A percentile compares a stretch with the other conserved stretches of the same genome.
Conservation (phyloP, 2,797 vertebrate genomes). For the Triplophysa bombifrons region DNA sequence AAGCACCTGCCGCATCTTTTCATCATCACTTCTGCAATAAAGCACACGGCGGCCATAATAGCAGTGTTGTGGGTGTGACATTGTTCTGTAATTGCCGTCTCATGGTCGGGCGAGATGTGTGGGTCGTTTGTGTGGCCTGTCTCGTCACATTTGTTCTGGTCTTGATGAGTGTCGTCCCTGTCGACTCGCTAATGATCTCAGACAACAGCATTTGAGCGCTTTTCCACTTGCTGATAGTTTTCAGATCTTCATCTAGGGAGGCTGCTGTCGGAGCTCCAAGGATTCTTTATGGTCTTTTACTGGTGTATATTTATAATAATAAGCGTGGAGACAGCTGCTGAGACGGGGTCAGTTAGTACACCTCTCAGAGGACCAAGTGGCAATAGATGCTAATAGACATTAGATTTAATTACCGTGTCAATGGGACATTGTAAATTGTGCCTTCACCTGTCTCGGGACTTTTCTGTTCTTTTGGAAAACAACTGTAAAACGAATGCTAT, state of each 20-base stretch:
- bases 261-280: background rate
- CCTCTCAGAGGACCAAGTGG: conserved; percentile 36
- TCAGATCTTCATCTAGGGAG: background rate
- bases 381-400: conserved; percentile 38
- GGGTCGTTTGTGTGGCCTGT: background rate
- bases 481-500: background rate
- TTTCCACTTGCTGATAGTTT: background rate
- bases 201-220: background rate
- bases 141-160: conserved; percentile 21
- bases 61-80: conserved; percentile 13
- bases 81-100: conserved; percentile 7
- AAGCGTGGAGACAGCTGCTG: background rate
- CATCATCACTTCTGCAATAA: background rate
- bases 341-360: conserved; percentile 3
- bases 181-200: conserved; percentile 34
- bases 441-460: conserved; percentile 11
- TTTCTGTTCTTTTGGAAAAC: conserved; percentile 7
- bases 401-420: conserved; percentile 37
- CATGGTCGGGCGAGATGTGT: background rate
- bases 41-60: background rate
- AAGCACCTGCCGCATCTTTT: background rate
- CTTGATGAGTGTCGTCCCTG: conserved; percentile 9
- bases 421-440: conserved; percentile 17
- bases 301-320: conserved; percentile 13
- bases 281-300: background rate